Conservation (phyloP, 1,140 invertebrate genomes). For the Drosophila melanogaster region Release_6_plus_ISO1_MT NT_033779.5:1678501-1679000, state of each 20-base stretch:
- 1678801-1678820: background rate
- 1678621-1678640: conserved; percentile 49
- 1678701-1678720: conserved; percentile 48
- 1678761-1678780: background rate
- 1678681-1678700: conserved; percentile 30
- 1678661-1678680: no score
- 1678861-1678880: conserved; percentile 63
- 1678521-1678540: conserved; percentile 83
- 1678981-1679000: conserved; percentile 27
- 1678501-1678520: conserved; percentile 83
- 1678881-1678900: conserved; percentile 19
- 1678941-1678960: conserved; percentile 44
- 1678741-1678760: background rate
- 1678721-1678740: conserved; percentile 11
- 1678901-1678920: conserved; percentile 1
- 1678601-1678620: conserved; percentile 46
- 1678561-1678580: conserved; percentile 75
- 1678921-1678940: conserved; percentile 39
- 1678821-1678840: conserved; percentile 1
- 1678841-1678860: background rate
- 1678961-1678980: conserved; percentile 51
- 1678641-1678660: conserved; percentile 35
- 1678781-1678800: background rate
- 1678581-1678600: conserved; percentile 1
- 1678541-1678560: conserved; percentile 82